Conservation (phyloP, 2,113 vertebrate genomes). For the Larimichthys crocea region DNA sequence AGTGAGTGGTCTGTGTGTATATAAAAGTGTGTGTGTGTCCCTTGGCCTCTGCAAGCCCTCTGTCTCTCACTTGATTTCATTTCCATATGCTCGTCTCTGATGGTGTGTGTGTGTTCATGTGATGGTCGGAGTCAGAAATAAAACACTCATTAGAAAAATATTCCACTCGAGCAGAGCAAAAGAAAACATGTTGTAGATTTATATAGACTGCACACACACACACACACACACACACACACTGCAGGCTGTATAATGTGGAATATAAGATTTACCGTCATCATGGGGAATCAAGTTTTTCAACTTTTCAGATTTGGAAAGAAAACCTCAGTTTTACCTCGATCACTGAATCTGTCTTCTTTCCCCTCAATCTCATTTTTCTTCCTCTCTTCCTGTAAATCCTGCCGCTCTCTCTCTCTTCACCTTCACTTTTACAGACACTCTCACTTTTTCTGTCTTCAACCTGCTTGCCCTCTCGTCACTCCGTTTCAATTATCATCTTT, state of each 20-base stretch:
- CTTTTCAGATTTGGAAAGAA: conserved; percentile 65
- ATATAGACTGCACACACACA: conserved; percentile 41
- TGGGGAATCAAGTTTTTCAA: conserved; percentile 34
- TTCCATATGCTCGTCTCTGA: conserved; percentile 59
- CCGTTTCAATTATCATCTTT: not conserved
- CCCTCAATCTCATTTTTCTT: conserved; percentile 23
- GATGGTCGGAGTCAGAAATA: conserved; percentile 51
- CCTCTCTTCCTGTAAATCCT: conserved; percentile 18
- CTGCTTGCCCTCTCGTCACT: not conserved
- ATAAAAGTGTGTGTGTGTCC: not conserved
- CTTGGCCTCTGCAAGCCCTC: conserved; percentile 29
- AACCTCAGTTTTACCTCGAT: conserved; percentile 43
- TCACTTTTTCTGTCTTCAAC: not conserved
- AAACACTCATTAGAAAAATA: conserved; percentile 68
- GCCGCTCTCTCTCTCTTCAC: not conserved
- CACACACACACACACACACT: conserved; percentile 29
- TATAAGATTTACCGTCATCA: conserved; percentile 60
- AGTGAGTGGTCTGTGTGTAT: not conserved
- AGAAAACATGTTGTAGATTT: conserved; percentile 65
- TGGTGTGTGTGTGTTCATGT: conserved; percentile 18
- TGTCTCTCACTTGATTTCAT: conserved; percentile 52
- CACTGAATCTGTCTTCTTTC: conserved; percentile 51
- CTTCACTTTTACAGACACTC: not conserved
- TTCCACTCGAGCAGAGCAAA: conserved; percentile 63
- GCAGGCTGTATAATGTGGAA: conserved; percentile 30